Evolutionary conservation across 2,113 vertebrate species (phyloP), one percentile per base, ranked within the genome.

Genomic region (Campylorhamphus procurvoides): DNA sequence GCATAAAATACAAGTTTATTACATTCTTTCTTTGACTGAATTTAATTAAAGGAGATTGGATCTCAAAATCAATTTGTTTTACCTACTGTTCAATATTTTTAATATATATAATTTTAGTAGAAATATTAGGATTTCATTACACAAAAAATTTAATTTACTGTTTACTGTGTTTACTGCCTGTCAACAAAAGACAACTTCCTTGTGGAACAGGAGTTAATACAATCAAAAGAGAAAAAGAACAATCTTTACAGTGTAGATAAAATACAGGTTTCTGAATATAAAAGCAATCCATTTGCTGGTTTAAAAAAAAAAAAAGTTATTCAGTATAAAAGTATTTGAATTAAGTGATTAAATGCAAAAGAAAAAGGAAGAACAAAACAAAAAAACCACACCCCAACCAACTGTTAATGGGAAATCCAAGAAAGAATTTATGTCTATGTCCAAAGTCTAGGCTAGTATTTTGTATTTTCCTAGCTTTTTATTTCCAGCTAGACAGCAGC

Each of bases 301-400:
- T 24, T 25, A 46, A 64, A 40, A 24, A 56, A 16, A 0, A 25
- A 50, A 59, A 6, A 8, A 64, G 46, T 2, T 16, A 31, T 42
- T 58, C 35, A 5, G 5, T 50, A 31, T 90, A 29, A 17, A 87
- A 40, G 2, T 37, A 42, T 47, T 81, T n/a, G 4, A 5, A 52
- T 55, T 7, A 87, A 64, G 4, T 44, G 14, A 52, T 55, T 7
- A 87, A 64, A 3, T 44, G 14, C 6, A 84, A 77, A 83, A 73
- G 2, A 16, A 62, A 78, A 29, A 2, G 2, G 19, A 27, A 52
- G 23, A 71, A 37, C 12, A 40, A 42, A 72, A 27, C 16, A 28
- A 44, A 46, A 39, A 82, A 33, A 9, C 33, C 33, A 39, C 0
- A 3, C 13, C 3, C 4, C 6, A 33, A 19, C 13, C 7, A 40